Base-by-base conservation (phyloP, 2,113 vertebrate genomes). In the Hemibagrus wyckioides region DNA sequence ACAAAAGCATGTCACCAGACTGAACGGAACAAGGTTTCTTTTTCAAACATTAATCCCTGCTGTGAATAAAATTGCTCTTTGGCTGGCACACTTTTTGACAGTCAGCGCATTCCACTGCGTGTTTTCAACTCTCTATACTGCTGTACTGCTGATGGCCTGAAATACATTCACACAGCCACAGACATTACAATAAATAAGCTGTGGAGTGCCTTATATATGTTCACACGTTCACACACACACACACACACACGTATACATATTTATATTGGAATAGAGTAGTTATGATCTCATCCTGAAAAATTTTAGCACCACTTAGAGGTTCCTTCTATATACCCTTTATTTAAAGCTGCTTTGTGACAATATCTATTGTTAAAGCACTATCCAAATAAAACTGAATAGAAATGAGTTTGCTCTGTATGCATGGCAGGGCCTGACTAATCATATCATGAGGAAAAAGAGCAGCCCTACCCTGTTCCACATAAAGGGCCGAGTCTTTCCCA, bases 21-120 rank as follows among this genome's bases (percentile, higher is more conserved):
- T 50, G 23, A 71, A 30, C 54, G 82, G 77, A 87, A 63, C 71
- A 28, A 76, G 73, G 67, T 36, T n/a, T 54, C 77, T 87, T 75
- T 82, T 89, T 83, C 41, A 84, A 36, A 65, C 87, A 77, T 73
- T 89, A 91, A 91, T 91, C 90, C 85, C 23, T 7, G 9, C 67
- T 11, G 3, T 48, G n/a, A 80, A 56, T 80, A 30, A 30, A 36
- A 36, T 23, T 36, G 19, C 77, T 80, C 30, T 80, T 52, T 19
- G 44, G 75, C 44, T 30, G 41, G 25, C 41, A 59, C 56, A 61
- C 33, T 82, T 48, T 61, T 14, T 82, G 36, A n/a, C 57, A n/a
- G 36, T 65, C 41, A 7, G 81, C 41, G 3, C 59, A 65, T 82
- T 82, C 81, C 81, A 41, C 14, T 50, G 39, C 21, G 33, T 39